These are phyloP conservation scores for Gadus chalcogrammus DNA, from an alignment of 2,113 vertebrate genomes.

Conservation along the genomic window DNA sequence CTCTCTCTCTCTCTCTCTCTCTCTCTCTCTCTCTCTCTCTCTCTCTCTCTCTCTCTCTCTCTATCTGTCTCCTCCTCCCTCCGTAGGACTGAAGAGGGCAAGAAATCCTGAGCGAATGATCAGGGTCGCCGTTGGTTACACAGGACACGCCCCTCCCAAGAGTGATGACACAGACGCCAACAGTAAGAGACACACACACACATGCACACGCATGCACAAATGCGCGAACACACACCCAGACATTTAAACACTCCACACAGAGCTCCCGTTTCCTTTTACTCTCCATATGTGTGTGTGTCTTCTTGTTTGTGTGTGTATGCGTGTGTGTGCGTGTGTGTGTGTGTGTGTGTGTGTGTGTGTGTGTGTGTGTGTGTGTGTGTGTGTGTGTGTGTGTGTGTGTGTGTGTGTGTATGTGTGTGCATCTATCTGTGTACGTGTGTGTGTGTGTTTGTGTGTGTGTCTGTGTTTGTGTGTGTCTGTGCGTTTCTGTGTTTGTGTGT, in stretches of 20 bases:
- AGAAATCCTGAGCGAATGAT: constrained; percentile 77
- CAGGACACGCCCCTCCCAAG: constrained; percentile 76
- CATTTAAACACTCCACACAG: not conserved
- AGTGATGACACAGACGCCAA: constrained; percentile 75
- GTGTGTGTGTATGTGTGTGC: too few relatives aligned
- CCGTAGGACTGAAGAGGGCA: constrained; percentile 76
- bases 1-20: constrained; percentile 9
- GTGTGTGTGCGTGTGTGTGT: not conserved
- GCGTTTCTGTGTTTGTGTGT: too few relatives aligned
- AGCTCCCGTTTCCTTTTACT: too few relatives aligned
- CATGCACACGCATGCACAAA: constrained; percentile 25
- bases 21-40: not conserved
- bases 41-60: not conserved
- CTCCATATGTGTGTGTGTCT: not conserved
- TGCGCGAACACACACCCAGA: not conserved
- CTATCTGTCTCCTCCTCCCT: constrained; percentile 1
- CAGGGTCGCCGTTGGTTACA: constrained; percentile 74
- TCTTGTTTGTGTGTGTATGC: constrained; percentile 37
- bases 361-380: too few relatives aligned
- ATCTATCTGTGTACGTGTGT: not conserved
- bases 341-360: too few relatives aligned
- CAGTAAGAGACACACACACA: constrained; percentile 69
- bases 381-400: too few relatives aligned
- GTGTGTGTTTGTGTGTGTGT: constrained; percentile 8
- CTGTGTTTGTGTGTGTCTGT: too few relatives aligned